These are phyloP conservation scores for Archips crataeganus DNA, from an alignment of 2,888 invertebrate genomes.

Conservation along the genomic window DNA sequence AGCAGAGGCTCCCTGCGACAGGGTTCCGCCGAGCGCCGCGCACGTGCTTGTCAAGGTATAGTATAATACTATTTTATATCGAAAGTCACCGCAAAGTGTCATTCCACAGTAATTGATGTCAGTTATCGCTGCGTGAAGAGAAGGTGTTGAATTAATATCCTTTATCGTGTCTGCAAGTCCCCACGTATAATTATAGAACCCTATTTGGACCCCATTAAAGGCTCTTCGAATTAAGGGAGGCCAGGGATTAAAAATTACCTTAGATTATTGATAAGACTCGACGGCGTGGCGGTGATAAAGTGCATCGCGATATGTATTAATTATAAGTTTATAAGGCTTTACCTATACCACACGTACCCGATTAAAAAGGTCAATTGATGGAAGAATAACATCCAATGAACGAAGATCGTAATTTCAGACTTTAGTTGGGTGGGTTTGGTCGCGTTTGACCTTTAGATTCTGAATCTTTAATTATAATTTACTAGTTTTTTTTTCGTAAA, in stretches of 20 bases:
- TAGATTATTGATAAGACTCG: background rate
- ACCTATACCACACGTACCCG: no score
- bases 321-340: background rate
- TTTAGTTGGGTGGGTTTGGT: background rate
- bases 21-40: no score
- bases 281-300: conserved; percentile 12
- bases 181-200: conserved; percentile 23
- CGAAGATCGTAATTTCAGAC: background rate
- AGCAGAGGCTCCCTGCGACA: no score
- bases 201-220: conserved; percentile 54
- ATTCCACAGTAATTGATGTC: conserved; percentile 43
- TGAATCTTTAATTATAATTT: background rate
- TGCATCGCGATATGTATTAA: background rate
- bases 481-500: background rate
- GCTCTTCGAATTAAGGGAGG: conserved; percentile 33
- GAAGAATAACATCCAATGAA: background rate
- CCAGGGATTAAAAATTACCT: conserved; percentile 11
- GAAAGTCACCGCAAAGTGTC: conserved; percentile 53
- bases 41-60: no score
- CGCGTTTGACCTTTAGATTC: background rate
- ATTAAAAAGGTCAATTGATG: background rate
- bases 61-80: no score
- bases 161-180: conserved; percentile 44
- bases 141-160: conserved; percentile 45
- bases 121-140: conserved; percentile 27